Conservation (phyloP, 2,113 vertebrate species). For the Steatornis caripensis region DNA sequence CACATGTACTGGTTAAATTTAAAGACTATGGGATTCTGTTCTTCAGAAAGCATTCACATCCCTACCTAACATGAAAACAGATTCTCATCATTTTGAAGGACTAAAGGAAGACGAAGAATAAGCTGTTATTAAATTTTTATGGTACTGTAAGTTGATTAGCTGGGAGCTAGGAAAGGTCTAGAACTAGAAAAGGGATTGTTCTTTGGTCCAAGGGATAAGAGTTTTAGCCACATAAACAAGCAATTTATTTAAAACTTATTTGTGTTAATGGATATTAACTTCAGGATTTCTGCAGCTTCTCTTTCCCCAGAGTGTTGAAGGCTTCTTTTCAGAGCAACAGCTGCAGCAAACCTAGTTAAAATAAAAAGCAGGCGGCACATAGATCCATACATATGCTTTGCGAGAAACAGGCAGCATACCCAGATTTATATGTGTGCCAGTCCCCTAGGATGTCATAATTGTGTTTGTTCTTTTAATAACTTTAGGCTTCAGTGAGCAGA, state of each 20-base stretch:
- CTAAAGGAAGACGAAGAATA: constrained; percentile 37
- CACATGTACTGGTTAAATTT: background rate
- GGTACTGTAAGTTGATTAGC: constrained; percentile 43
- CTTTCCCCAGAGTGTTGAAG: background rate
- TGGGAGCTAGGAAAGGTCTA: constrained; percentile 8
- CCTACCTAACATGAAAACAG: constrained; percentile 16
- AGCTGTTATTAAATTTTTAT: constrained; percentile 46
- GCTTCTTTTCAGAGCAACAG: background rate
- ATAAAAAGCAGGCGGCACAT: background rate
- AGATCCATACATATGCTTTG: background rate
- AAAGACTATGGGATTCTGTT: background rate
- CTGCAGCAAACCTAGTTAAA: constrained; percentile 25
- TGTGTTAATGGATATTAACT: constrained; percentile 6
- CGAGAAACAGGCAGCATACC: background rate
- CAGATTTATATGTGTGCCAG: constrained; percentile 24
- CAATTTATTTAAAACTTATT: constrained; percentile 8
- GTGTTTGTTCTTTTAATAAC: constrained; percentile 59
- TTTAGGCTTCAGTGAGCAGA: constrained; percentile 37
- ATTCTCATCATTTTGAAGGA: constrained; percentile 27
- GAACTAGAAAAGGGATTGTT: background rate
- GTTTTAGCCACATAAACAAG: background rate
- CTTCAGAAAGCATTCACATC: background rate
- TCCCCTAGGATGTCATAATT: constrained; percentile 31
- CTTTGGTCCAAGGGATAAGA: background rate
- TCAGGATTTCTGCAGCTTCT: background rate